A percentile compares a stretch with the other conserved stretches of the same genome.
These are phyloP conservation scores for Rhaphigaster nebulosa DNA, from an alignment of 2,888 invertebrate genomes.

Conservation along the genomic window DNA sequence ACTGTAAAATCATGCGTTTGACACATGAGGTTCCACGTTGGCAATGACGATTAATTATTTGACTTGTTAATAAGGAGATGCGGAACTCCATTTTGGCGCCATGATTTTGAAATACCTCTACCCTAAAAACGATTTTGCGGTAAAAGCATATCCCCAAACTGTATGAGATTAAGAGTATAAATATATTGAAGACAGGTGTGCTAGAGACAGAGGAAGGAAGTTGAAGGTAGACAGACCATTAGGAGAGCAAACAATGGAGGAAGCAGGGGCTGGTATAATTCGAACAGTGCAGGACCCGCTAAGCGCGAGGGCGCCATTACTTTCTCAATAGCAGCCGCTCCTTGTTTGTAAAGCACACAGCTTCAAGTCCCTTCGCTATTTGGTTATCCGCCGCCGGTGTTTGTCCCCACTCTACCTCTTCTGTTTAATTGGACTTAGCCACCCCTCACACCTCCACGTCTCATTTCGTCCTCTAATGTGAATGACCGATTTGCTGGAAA, in stretches of 20 bases:
- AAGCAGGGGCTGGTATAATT: slow-evolving; percentile 25
- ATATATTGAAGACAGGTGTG: not conserved
- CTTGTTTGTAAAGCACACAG: slow-evolving; percentile 35
- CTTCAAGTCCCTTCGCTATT: slow-evolving; percentile 23
- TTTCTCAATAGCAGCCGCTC: slow-evolving; percentile 35
- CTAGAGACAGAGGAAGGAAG: not conserved
- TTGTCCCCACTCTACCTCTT: not conserved
- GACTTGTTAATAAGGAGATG: no score
- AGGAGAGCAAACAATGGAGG: not conserved
- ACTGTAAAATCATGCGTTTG: no score
- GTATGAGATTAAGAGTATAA: not conserved
- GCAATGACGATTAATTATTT: no score
- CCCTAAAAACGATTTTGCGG: not conserved
- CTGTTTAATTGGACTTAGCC: slow-evolving; percentile 44
- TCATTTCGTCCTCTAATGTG: slow-evolving; percentile 13
- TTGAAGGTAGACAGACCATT: not conserved
- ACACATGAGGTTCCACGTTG: no score
- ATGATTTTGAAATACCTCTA: not conserved
- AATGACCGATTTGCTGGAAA: not conserved
- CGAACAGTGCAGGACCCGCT: not conserved
- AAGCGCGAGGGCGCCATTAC: not conserved
- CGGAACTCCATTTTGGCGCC: no score
- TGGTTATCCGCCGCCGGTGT: slow-evolving; percentile 16
- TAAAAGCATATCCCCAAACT: not conserved
- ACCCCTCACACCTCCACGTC: slow-evolving; percentile 14